Base-by-base conservation (phyloP, 2,113 vertebrate species). In the Puntigrus tetrazona region DNA sequence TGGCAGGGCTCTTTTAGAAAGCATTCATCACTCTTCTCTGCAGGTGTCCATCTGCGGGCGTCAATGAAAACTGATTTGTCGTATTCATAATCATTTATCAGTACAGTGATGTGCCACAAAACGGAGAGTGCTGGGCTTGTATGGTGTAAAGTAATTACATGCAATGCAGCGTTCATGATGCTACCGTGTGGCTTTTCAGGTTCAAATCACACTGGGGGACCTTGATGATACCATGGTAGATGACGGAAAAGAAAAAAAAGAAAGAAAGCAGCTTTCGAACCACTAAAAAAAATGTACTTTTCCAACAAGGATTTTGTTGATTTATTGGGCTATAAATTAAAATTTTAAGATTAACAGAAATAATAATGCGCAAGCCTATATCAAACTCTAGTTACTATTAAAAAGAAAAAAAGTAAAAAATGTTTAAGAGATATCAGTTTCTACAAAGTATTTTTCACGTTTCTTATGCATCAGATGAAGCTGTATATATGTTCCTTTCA, bases 11-110 rank as follows among this genome's bases (percentile, higher is more conserved):
- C 45, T 84, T 34, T 78, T 47, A 52, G 59, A 52, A 77, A 36
- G 74, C 59, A 52, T 65, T 69, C 50, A 85, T 79, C 75, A 85
- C 61, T 29, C n/a, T 38, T 77, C 84, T 85, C 67, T 59, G 63
- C 84, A 73, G 76, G 76, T 57, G 65, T 80, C 77, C 55, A 41
- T 85, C 47, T 70, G 76, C 25, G 9, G 75, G 82, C 25, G 50
- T 79, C 70, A 76, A 63, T 43, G 43, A 52, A 84, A 67, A 78
- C 73, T 5, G 34, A 81, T 52, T 81, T 43, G 82, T n/a, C 52
- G 52, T 27, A 7, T 25, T 29, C 29, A 27, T 41, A 73, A 38
- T 41, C 36, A 63, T 25, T 16, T 25, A 43, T 34, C 38, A 0
- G 27, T 16, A 34, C n/a, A 67, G 59, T 67, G 18, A 34, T 41